Evolutionary conservation across 1,140 invertebrate species (phyloP).

Genomic region (Acyrthosiphon pisum): DNA sequence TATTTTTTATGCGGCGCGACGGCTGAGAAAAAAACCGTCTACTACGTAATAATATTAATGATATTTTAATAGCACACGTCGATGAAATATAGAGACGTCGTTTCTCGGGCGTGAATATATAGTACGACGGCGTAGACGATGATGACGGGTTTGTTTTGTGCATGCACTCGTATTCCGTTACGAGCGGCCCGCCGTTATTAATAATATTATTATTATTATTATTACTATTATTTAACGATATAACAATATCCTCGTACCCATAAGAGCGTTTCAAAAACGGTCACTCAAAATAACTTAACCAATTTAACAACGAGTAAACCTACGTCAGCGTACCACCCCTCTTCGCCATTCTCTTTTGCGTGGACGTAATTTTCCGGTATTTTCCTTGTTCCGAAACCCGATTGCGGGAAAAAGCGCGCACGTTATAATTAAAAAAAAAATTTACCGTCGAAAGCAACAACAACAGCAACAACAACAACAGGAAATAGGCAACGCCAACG

Average conservation of each 20-base stretch:
- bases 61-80: constrained; percentile 5
- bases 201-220: background rate
- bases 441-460: background rate
- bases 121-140: background rate
- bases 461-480: background rate
- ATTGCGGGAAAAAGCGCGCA: background rate
- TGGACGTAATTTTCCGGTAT: background rate
- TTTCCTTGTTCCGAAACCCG: background rate
- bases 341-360: background rate
- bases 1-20: background rate
- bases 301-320: background rate
- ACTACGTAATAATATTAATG: background rate
- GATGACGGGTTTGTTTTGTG: background rate
- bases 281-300: background rate
- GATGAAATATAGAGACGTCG: constrained; percentile 8
- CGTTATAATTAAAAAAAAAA: background rate
- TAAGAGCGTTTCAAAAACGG: background rate
- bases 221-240: constrained; percentile 1
- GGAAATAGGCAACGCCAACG: background rate
- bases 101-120: background rate
- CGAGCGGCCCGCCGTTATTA: background rate
- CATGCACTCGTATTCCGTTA: background rate
- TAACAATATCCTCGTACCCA: background rate
- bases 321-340: background rate
- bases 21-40: background rate